Percentiles rank a stretch among this genome's conserved stretches.
Evolutionary conservation across 2,888 invertebrate species (phyloP).

Genomic region (Acanthosepion lycidas): DNA sequence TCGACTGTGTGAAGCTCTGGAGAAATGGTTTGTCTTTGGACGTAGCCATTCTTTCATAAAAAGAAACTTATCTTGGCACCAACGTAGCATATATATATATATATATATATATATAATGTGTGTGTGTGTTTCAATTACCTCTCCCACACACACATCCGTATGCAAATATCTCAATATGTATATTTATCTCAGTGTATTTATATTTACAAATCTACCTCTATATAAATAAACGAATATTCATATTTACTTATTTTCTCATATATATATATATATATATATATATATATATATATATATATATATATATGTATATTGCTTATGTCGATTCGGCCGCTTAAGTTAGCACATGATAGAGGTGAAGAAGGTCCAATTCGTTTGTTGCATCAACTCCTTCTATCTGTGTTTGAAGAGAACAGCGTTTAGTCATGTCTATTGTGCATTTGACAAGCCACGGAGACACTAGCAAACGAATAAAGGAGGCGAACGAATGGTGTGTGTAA

Average conservation of each 20-base stretch:
- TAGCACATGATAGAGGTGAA: background rate
- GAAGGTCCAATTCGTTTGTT: slow-evolving; percentile 11
- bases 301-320: background rate
- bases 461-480: background rate
- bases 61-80: too few relatives aligned
- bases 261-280: background rate
- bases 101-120: too few relatives aligned
- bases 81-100: too few relatives aligned
- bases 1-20: too few relatives aligned
- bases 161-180: background rate
- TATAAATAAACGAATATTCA: background rate
- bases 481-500: background rate
- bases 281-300: background rate
- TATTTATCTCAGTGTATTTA: background rate
- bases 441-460: background rate
- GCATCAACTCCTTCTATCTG: background rate
- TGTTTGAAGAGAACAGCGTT: slow-evolving; percentile 13
- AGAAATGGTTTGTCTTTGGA: too few relatives aligned
- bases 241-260: background rate
- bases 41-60: too few relatives aligned
- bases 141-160: background rate
- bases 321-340: background rate
- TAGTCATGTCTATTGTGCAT: slow-evolving; percentile 6
- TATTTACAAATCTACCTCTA: background rate
- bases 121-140: too few relatives aligned